Conservation (phyloP, 2,888 invertebrate genomes). For the Ypsolopha sequella region DNA sequence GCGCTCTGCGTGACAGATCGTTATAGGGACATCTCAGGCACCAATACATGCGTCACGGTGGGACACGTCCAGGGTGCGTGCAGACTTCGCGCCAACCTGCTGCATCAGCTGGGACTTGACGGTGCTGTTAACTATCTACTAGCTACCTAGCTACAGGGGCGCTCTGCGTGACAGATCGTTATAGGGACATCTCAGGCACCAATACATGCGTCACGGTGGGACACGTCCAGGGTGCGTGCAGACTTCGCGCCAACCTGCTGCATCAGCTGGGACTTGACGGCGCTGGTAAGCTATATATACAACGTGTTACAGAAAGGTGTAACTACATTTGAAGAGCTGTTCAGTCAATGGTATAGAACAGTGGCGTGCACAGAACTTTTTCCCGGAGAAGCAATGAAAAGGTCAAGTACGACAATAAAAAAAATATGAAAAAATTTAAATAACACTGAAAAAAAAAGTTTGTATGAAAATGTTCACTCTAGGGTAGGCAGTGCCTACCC, state of each 20-base stretch:
- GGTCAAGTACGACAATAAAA: too few relatives aligned
- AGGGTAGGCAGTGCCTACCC: too few relatives aligned
- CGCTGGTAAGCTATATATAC: slow-evolving; percentile 34
- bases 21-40: slow-evolving; percentile 76
- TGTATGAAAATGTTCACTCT: too few relatives aligned
- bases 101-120: slow-evolving; percentile 80
- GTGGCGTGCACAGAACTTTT: too few relatives aligned
- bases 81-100: slow-evolving; percentile 83
- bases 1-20: slow-evolving; percentile 78
- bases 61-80: slow-evolving; percentile 82
- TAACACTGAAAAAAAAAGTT: too few relatives aligned
- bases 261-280: slow-evolving; percentile 79
- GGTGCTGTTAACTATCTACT: slow-evolving; percentile 32
- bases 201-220: slow-evolving; percentile 78
- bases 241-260: slow-evolving; percentile 83
- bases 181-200: slow-evolving; percentile 76
- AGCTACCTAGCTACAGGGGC: slow-evolving; percentile 77
- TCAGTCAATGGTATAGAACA: too few relatives aligned
- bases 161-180: slow-evolving; percentile 78
- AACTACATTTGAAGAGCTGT: too few relatives aligned
- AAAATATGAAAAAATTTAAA: too few relatives aligned
- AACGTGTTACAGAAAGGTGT: too few relatives aligned
- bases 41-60: slow-evolving; percentile 78
- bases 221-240: slow-evolving; percentile 81
- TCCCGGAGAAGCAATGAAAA: too few relatives aligned